Evolutionary conservation across 2,888 invertebrate species (phyloP), one percentile per base, ranked within the genome.

Genomic region (Cyrtodaria siliqua): DNA sequence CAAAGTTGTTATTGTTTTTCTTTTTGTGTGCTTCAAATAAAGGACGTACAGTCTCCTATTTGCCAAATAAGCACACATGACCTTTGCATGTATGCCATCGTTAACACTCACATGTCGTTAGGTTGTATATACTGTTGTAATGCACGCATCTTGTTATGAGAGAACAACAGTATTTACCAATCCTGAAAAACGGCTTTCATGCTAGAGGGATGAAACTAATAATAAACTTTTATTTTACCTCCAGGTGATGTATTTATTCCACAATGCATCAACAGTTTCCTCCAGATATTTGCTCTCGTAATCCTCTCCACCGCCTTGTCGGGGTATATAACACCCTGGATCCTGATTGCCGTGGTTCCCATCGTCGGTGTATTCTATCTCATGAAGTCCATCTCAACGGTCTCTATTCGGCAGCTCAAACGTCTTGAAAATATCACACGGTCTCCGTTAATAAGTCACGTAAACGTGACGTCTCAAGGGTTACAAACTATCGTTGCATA

Each of bases 341-440:
- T 84, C 16, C 63, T 78, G 14, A 62, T 85, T 14, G 85, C 77
- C 1, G 86, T 90, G 29, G 69, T 92, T 18, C 92, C 92, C 14
- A 83, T 93, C 12, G 79, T 87, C 26, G 71, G 82, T 27, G 66
- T 93, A 2, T 93, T 93, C 78, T 75, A 86, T 23, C 40, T 93
- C 2, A 89, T 93, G 72, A 91, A 92, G 26, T 79, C 85, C 4
- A 87, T 91, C 23, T 93, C 93, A 77, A 84, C 92, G 24, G 89
- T 90, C 3, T 92, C 93, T 0, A 90, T 92, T 40, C 71, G 88
- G 27, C 87, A 89, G 53, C 68, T 89, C 3, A 89, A 90, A 61
- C 74, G 88, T 38, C n/a, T n/a, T n/a, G n/a, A n/a, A n/a, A n/a
- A n/a, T n/a, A n/a, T n/a, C n/a, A n/a, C n/a, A n/a, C n/a, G n/a